These are phyloP conservation scores for Cryptus viduatorius DNA, from an alignment of 2,888 invertebrate species.

Conservation along the genomic window DNA sequence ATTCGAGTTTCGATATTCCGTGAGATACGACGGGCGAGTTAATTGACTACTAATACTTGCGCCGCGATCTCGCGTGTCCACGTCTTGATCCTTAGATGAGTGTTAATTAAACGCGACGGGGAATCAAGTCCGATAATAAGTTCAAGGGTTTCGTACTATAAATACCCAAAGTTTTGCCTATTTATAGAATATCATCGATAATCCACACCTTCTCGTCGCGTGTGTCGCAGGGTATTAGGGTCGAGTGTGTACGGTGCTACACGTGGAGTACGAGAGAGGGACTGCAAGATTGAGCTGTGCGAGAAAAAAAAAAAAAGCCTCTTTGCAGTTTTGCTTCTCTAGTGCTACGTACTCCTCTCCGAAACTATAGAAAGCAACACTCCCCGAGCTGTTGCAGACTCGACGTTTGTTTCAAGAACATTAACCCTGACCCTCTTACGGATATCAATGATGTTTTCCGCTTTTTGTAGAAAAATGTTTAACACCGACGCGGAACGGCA, in stretches of 20 bases:
- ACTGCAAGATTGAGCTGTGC: constrained; percentile 16
- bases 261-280: constrained; percentile 3
- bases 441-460: neutral
- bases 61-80: neutral
- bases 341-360: constrained; percentile 13
- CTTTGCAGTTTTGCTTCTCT: constrained; percentile 43
- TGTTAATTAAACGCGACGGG: constrained; percentile 40
- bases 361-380: constrained; percentile 15
- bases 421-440: constrained; percentile 30
- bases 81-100: constrained; percentile 3
- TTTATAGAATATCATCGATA: constrained; percentile 63
- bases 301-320: constrained; percentile 38
- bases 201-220: constrained; percentile 33
- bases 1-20: too few relatives aligned
- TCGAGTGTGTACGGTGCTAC: constrained; percentile 45
- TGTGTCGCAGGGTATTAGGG: constrained; percentile 57
- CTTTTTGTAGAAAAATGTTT: neutral
- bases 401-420: constrained; percentile 31
- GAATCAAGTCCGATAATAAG: constrained; percentile 46
- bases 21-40: neutral
- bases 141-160: constrained; percentile 46
- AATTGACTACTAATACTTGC: constrained; percentile 1
- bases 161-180: constrained; percentile 46
- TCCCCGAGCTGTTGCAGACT: constrained; percentile 10
- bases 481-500: neutral